These are phyloP conservation scores for Vespertilio murinus DNA, from an alignment of 2,797 vertebrate genomes.

Conservation along the genomic window DNA sequence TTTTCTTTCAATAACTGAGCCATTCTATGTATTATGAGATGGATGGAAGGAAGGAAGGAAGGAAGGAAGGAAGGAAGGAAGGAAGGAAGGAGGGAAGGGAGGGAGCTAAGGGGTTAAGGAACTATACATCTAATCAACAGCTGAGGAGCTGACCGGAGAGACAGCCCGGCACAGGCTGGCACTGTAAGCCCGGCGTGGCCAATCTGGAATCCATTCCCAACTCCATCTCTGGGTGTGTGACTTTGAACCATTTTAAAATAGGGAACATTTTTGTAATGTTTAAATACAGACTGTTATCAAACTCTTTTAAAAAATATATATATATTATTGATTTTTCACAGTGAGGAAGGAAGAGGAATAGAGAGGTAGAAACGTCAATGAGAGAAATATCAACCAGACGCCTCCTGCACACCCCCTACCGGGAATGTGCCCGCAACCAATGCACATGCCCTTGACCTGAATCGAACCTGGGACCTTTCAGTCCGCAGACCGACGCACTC, in stretches of 20 bases:
- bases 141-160: background rate
- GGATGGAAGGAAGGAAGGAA: background rate
- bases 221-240: background rate
- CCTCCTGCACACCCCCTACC: too few species aligned
- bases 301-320: too few species aligned
- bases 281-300: background rate
- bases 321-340: too few species aligned
- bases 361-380: too few species aligned
- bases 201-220: background rate
- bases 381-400: too few species aligned
- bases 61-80: background rate
- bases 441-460: too few species aligned
- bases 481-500: too few species aligned
- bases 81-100: background rate
- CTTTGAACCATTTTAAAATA: background rate
- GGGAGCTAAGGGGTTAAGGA: background rate
- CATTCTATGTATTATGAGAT: background rate
- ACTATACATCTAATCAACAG: background rate
- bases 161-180: background rate
- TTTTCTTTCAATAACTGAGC: background rate
- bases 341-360: too few species aligned
- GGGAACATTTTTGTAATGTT: background rate
- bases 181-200: background rate
- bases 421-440: too few species aligned
- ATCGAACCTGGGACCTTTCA: too few species aligned